Evolutionary conservation across 2,888 invertebrate genomes (phyloP).

Genomic region (Cryptus viduatorius): DNA sequence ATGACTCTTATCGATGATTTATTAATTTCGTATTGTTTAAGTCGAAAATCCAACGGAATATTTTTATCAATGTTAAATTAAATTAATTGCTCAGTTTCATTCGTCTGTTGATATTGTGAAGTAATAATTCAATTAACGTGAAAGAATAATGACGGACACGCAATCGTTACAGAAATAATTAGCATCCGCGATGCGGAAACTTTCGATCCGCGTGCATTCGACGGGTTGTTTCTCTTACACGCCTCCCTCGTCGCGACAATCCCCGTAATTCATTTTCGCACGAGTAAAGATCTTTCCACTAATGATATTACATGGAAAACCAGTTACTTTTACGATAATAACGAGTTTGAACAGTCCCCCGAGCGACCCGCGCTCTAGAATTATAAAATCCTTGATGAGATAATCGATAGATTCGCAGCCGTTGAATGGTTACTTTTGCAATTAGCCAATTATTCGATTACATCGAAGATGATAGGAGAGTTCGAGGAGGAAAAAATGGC

Average conservation of each 20-base stretch:
- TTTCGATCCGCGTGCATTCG: constrained; percentile 42
- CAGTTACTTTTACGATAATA: constrained; percentile 25
- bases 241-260: constrained; percentile 44
- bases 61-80: constrained; percentile 7
- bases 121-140: constrained; percentile 58
- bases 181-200: constrained; percentile 36
- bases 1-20: not conserved
- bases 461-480: not conserved
- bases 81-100: constrained; percentile 26
- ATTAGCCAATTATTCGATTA: constrained; percentile 25
- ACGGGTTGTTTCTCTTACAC: constrained; percentile 37
- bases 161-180: constrained; percentile 59
- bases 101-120: constrained; percentile 31
- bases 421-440: constrained; percentile 19
- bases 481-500: not conserved
- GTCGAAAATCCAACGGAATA: no score
- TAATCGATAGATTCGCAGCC: not conserved
- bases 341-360: not conserved
- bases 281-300: constrained; percentile 36
- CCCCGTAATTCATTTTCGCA: constrained; percentile 49
- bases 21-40: not conserved
- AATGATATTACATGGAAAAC: constrained; percentile 17
- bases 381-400: not conserved
- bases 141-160: constrained; percentile 24
- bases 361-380: not conserved